These are phyloP conservation scores for Peromyscus leucopus DNA, from an alignment of 2,113 vertebrate species.

Conservation along the genomic window DNA sequence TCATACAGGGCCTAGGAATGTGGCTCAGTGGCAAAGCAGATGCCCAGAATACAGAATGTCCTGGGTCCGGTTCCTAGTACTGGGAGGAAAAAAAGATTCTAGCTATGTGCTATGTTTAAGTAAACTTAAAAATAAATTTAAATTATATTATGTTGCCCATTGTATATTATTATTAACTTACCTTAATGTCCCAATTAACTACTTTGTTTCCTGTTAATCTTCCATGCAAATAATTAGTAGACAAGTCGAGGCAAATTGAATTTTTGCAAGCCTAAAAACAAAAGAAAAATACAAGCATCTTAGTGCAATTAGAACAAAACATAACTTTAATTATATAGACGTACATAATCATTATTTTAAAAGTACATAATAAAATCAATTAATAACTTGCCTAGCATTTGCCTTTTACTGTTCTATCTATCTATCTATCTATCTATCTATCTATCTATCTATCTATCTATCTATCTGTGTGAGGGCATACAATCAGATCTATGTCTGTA, in stretches of 20 bases:
- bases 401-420: neutral
- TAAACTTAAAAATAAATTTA: conserved; percentile 35
- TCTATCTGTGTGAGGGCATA: neutral
- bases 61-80: neutral
- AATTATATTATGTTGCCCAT: neutral
- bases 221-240: conserved; percentile 94
- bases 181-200: conserved; percentile 99
- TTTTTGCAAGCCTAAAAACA: conserved; percentile 94
- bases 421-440: neutral
- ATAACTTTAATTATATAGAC: conserved; percentile 22
- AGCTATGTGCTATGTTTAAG: neutral
- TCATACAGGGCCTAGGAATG: neutral
- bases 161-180: conserved; percentile 79
- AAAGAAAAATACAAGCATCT: conserved; percentile 58
- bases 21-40: too few relatives aligned
- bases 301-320: neutral
- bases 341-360: neutral
- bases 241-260: conserved; percentile 97
- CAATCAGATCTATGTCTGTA: neutral
- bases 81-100: neutral
- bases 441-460: accelerated
- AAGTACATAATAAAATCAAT: neutral
- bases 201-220: conserved; percentile 99
- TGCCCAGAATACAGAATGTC: neutral
- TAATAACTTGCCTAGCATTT: conserved; percentile 20